Conservation (phyloP, 2,888 invertebrate species). For the Opisthograptis luteolata region DNA sequence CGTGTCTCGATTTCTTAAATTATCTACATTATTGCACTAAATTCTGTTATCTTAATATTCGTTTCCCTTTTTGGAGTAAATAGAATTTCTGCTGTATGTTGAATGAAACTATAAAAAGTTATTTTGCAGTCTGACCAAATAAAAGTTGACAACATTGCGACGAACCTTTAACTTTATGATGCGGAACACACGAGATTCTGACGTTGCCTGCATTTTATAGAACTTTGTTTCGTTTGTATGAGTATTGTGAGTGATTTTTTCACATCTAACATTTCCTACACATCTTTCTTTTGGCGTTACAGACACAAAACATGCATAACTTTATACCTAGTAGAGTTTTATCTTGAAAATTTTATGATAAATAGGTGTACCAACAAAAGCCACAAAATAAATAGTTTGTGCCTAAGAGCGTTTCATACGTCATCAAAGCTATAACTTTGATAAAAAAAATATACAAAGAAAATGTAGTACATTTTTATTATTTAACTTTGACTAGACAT, state of each 20-base stretch:
- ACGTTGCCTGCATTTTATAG: constrained; percentile 44
- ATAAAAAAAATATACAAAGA: too few relatives aligned
- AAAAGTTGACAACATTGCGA: constrained; percentile 34
- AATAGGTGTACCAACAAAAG: too few relatives aligned
- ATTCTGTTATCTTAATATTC: constrained; percentile 28
- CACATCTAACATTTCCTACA: neutral
- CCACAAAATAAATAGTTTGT: too few relatives aligned
- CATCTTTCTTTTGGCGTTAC: constrained; percentile 3
- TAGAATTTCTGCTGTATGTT: constrained; percentile 1
- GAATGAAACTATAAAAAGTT: neutral
- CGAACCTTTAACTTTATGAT: constrained; percentile 42
- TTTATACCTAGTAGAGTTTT: too few relatives aligned
- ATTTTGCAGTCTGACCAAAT: constrained; percentile 10
- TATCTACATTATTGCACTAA: constrained; percentile 37
- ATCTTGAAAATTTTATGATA: too few relatives aligned
- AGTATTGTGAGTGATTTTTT: constrained; percentile 29
- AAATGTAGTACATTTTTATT: too few relatives aligned
- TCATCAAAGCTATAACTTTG: too few relatives aligned
- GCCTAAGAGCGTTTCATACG: too few relatives aligned
- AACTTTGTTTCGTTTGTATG: constrained; percentile 41
- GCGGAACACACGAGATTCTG: constrained; percentile 45
- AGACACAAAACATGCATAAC: constrained; percentile 3
- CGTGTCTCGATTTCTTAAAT: constrained; percentile 47
- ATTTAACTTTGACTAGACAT: too few relatives aligned
- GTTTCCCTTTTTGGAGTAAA: constrained; percentile 11